These are phyloP conservation scores for Peribatodes rhomboidaria DNA, from an alignment of 2,888 invertebrate genomes.

Conservation along the genomic window DNA sequence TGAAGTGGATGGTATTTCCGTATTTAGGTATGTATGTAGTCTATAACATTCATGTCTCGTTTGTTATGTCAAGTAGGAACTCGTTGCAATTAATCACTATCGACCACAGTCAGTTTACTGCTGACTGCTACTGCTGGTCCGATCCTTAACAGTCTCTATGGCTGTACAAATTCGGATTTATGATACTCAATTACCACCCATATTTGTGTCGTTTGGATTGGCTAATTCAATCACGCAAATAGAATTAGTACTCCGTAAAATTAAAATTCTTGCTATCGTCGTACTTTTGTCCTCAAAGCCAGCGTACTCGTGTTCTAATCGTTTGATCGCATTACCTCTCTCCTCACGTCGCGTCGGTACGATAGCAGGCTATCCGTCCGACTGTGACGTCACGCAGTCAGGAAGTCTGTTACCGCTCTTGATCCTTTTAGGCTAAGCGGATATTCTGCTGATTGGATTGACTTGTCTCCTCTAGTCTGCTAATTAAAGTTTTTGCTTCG, in stretches of 20 bases:
- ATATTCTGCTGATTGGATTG: constrained; percentile 58
- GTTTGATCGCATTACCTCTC: constrained; percentile 48
- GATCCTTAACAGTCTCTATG: too few species aligned
- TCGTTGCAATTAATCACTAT: too few species aligned
- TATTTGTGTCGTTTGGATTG: not conserved
- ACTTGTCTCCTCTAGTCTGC: constrained; percentile 17
- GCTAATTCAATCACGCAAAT: not conserved
- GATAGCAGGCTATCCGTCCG: constrained; percentile 44
- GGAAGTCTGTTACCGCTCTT: constrained; percentile 70
- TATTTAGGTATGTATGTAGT: too few species aligned
- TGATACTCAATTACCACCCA: not conserved
- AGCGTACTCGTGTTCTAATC: constrained; percentile 15
- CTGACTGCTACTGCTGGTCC: too few species aligned
- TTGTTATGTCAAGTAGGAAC: too few species aligned
- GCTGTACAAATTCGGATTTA: too few species aligned
- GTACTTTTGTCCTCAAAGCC: constrained; percentile 14
- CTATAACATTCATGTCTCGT: too few species aligned
- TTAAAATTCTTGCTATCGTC: constrained; percentile 10
- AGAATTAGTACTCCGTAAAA: not conserved
- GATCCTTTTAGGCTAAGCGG: constrained; percentile 79
- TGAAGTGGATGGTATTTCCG: too few species aligned
- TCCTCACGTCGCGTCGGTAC: constrained; percentile 46
- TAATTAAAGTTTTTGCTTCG: constrained; percentile 27
- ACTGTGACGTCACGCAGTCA: constrained; percentile 64
- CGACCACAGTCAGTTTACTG: too few species aligned